Evolutionary conservation across 2,797 vertebrate genomes (phyloP).

Genomic region (Coendou prehensilis): DNA sequence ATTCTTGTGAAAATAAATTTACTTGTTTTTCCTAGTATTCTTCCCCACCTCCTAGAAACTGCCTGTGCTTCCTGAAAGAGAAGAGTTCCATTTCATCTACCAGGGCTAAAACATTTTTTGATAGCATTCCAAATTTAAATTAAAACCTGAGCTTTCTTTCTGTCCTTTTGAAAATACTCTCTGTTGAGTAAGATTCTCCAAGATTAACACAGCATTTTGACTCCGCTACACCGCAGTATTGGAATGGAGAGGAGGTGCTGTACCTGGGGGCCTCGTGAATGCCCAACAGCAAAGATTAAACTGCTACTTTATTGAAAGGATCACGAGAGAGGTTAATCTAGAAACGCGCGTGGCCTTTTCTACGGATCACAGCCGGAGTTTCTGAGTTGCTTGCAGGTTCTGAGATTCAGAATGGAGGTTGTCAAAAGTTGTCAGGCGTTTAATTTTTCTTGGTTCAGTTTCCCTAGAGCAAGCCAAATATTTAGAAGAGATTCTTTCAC

Average conservation of each 20-base stretch:
- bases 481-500: slow-evolving; percentile 42
- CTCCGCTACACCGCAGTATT: background rate
- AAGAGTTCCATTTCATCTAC: slow-evolving; percentile 66
- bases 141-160: slow-evolving; percentile 62
- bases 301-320: slow-evolving; percentile 1
- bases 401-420: background rate
- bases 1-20: slow-evolving; percentile 47
- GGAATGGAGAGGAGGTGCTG: background rate
- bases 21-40: slow-evolving; percentile 27
- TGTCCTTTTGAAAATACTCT: background rate
- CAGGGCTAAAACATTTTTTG: slow-evolving; percentile 50
- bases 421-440: background rate
- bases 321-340: background rate
- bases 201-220: background rate
- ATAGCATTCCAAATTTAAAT: slow-evolving; percentile 68
- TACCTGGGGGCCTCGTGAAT: background rate
- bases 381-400: background rate
- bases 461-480: background rate
- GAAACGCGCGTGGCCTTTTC: slow-evolving; percentile 3
- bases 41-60: slow-evolving; percentile 50
- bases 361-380: background rate
- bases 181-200: background rate
- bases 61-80: background rate
- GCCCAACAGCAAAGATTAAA: background rate
- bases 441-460: slow-evolving; percentile 39